These are phyloP conservation scores for Zoanthus solanderi DNA, from an alignment of 92 coral and sea anemone genomes.

Conservation along the genomic window DNA sequence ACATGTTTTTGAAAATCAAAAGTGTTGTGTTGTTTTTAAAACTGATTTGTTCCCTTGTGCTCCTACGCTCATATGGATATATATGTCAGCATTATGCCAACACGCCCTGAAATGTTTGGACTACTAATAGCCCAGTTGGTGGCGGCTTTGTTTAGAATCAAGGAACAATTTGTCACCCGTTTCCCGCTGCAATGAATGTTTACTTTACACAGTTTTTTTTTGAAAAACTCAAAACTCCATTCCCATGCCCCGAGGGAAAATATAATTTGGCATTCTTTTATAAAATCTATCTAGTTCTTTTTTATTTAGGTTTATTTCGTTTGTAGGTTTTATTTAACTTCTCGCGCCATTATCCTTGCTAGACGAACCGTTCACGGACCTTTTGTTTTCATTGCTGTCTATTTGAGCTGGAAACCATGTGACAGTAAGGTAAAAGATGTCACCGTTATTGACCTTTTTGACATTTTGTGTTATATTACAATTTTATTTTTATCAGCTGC, in stretches of 20 bases:
- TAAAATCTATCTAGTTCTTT: neutral
- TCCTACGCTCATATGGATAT: no score
- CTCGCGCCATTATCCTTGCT: neutral
- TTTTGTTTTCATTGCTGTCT: neutral
- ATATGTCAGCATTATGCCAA: neutral
- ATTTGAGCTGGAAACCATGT: neutral
- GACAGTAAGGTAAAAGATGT: conserved; percentile 8
- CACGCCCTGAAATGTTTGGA: neutral
- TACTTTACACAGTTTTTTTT: conserved; percentile 18
- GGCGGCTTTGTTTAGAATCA: conserved; percentile 33
- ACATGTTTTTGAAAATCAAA: no score
- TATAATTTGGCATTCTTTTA: conserved; percentile 24
- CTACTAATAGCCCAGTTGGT: neutral
- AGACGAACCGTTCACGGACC: neutral
- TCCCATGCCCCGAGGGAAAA: conserved; percentile 18
- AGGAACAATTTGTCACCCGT: neutral
- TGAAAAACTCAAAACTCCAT: conserved; percentile 3
- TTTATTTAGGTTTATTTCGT: neutral
- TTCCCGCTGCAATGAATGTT: conserved; percentile 7
- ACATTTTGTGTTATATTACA: conserved; percentile 9
- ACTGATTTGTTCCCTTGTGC: no score
- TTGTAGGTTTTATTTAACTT: neutral
- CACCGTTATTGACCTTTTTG: neutral
- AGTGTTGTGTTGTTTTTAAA: no score
- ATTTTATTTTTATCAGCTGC: conserved; percentile 19